Conservation (phyloP, 1,140 invertebrate genomes). For the Calliphora vicina region DNA sequence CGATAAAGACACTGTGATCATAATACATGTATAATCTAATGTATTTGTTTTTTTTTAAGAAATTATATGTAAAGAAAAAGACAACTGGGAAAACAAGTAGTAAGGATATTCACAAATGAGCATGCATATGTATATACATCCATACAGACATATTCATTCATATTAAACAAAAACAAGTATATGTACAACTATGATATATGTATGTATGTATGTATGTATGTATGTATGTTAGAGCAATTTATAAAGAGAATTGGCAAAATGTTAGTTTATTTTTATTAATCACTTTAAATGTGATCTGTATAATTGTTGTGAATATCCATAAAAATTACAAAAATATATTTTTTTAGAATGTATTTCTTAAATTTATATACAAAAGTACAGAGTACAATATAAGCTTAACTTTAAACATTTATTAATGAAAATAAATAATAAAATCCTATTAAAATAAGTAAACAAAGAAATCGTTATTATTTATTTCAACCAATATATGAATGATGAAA, state of each 20-base stretch:
- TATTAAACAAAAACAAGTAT: too few relatives aligned
- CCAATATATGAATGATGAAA: too few relatives aligned
- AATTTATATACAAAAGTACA: not conserved
- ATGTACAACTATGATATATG: too few relatives aligned
- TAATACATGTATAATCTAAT: not conserved
- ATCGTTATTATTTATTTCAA: too few relatives aligned
- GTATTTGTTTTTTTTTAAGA: not conserved
- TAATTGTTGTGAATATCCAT: too few relatives aligned
- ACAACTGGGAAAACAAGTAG: not conserved
- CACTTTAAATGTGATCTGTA: too few relatives aligned
- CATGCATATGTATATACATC: not conserved
- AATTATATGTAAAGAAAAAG: not conserved
- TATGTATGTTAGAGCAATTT: too few relatives aligned
- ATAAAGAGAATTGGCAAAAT: not conserved
- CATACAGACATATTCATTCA: too few relatives aligned
- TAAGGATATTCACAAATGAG: not conserved
- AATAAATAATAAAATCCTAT: not conserved
- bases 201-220: too few relatives aligned
- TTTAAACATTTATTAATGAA: not conserved
- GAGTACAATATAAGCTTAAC: not conserved
- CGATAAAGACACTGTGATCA: conserved; percentile 27
- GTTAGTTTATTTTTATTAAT: too few relatives aligned
- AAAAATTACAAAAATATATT: not conserved
- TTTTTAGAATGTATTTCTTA: not conserved
- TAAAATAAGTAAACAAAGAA: not conserved